Evolutionary conservation across 2,888 invertebrate species (phyloP).

Genomic region (Neuroscelio doddi): DNA sequence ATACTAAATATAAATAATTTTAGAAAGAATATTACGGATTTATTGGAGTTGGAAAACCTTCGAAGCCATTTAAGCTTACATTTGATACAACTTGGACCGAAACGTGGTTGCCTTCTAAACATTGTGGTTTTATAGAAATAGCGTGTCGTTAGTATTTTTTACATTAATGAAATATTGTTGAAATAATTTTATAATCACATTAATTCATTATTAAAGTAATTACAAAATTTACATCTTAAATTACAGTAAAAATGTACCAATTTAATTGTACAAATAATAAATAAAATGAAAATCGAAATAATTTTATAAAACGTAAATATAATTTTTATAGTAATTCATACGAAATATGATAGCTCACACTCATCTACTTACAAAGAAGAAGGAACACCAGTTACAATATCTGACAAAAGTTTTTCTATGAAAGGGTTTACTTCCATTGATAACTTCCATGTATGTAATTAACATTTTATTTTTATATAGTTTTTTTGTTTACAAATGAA

Average conservation of each 20-base stretch:
- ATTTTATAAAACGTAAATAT: conserved; percentile 6
- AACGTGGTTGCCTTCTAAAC: conserved; percentile 72
- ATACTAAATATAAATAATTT: conserved; percentile 25
- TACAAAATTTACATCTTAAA: too few species aligned
- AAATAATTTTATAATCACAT: too few species aligned
- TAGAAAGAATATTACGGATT: conserved; percentile 74
- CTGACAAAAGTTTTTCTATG: conserved; percentile 76
- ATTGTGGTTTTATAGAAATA: conserved; percentile 67
- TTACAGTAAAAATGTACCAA: too few species aligned
- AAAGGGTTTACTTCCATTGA: conserved; percentile 80
- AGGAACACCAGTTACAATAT: conserved; percentile 75
- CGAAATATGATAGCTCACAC: conserved; percentile 78
- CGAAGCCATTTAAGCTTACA: conserved; percentile 71
- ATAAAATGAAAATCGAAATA: background rate
- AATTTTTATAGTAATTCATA: conserved; percentile 75
- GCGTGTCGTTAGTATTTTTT: conserved; percentile 73
- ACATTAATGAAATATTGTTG: too few species aligned
- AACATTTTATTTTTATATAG: background rate
- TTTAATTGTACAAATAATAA: too few species aligned
- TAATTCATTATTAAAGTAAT: too few species aligned
- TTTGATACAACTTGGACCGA: conserved; percentile 74
- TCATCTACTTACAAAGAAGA: conserved; percentile 79
- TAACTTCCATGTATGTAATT: conserved; percentile 75
- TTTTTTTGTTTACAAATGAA: conserved; percentile 1
- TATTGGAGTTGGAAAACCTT: conserved; percentile 72